Base-by-base conservation (phyloP, 2,888 invertebrate species). In the Lepidocyrtinus sp. region DNA sequence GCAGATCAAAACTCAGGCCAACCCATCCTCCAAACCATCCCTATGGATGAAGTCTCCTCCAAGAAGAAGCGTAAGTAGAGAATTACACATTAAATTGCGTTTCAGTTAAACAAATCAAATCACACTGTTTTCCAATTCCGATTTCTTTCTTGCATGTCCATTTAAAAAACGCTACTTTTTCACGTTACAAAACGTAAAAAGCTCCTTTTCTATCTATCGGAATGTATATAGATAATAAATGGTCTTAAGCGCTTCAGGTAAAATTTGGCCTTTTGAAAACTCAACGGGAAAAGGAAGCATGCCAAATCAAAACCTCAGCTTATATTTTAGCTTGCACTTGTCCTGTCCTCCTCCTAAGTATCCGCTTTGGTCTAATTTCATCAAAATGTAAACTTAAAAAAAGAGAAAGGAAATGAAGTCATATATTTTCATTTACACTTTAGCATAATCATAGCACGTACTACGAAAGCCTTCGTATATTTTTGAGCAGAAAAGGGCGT, bases 271-370 rank as follows among this genome's bases (percentile, higher is more conserved):
- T 77, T 77, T 77, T 24, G 25, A 72, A 79, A 62, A 55, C 12
- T 55, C n/a, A 79, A 79, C 73, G 73, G 78, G 78, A 79, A 79
- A 73, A 79, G 78, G 78, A 79, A 79, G 67, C 78, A 79, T 79
- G 78, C 73, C 78, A 79, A 79, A 79, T 77, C 77, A 77, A 63
- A 55, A 55, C 55, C 55, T 55, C 74, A 50, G 67, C 65, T 64
- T 50, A 12, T 36, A 7, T 55, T 55, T 55, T 55, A 55, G 5
- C 55, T 55, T 55, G 55, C 55, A 55, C 55, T 55, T 55, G 55
- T 17, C 55, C 55, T 55, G 55, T 55, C 55, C 55, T 55, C 55
- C 55, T 55, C 55, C 55, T 55, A 55, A 55, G n/a, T n/a, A 55
- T 55, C 55, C 55, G 55, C 55, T 55, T 55, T 17, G 55, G n/a